Evolutionary conservation across 2,888 invertebrate genomes (phyloP).

Genomic region (Antheraea yamamai): DNA sequence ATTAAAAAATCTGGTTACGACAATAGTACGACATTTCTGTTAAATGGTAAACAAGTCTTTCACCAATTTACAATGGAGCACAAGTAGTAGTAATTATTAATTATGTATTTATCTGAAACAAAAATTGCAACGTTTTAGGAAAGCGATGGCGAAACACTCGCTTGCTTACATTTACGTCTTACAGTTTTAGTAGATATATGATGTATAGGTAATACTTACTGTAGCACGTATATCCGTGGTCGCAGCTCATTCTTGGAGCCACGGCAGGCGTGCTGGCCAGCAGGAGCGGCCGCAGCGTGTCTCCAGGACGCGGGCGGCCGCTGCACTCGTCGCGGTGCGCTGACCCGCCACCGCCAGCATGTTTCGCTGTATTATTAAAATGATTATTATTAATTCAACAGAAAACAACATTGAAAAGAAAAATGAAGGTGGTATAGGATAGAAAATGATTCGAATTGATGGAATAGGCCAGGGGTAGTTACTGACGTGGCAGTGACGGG

Average conservation of each 20-base stretch:
- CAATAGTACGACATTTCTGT: too few species aligned
- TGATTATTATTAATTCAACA: background rate
- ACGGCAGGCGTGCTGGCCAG: slow-evolving; percentile 51
- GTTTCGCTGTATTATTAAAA: background rate
- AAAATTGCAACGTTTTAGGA: too few species aligned
- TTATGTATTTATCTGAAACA: too few species aligned
- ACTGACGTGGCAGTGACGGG: slow-evolving; percentile 60
- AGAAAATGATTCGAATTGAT: background rate
- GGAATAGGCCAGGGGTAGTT: background rate
- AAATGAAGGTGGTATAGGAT: background rate
- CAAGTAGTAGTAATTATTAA: too few species aligned
- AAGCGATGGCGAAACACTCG: too few species aligned
- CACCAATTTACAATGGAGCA: too few species aligned
- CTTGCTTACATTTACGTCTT: too few species aligned
- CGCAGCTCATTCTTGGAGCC: slow-evolving; percentile 26
- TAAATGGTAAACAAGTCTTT: too few species aligned
- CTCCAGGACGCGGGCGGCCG: slow-evolving; percentile 56
- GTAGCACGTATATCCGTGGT: slow-evolving; percentile 24
- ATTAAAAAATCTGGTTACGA: too few species aligned
- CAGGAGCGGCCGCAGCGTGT: slow-evolving; percentile 52
- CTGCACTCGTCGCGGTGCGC: slow-evolving; percentile 53
- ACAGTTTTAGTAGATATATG: too few species aligned
- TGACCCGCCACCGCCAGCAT: slow-evolving; percentile 32
- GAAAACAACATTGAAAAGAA: background rate
- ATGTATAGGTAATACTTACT: background rate